Conservation (phyloP, 2,113 vertebrate genomes). For the Phylloscopus trochiloides region DNA sequence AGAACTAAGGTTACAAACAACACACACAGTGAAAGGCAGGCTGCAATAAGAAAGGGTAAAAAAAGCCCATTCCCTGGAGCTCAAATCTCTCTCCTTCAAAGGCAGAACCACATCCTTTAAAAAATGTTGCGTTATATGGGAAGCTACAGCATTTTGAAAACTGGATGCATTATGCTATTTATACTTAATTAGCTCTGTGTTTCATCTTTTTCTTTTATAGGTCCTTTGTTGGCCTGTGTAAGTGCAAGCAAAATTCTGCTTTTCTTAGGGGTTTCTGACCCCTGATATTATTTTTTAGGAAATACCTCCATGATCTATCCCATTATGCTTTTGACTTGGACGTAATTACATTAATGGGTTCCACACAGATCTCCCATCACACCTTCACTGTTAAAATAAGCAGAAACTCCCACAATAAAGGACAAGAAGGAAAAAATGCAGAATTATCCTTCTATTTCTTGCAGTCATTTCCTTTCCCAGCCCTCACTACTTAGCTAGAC, state of each 20-base stretch:
- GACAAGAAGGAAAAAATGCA: not conserved
- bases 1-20: conserved; percentile 14
- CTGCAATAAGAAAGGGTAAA: not conserved
- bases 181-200: not conserved
- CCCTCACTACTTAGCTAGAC: not conserved
- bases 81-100: not conserved
- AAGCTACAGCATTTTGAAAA: not conserved
- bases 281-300: not conserved
- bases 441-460: not conserved
- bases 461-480: not conserved
- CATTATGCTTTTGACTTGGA: not conserved
- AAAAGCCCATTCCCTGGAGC: not conserved
- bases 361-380: not conserved
- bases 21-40: not conserved
- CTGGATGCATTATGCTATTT: not conserved
- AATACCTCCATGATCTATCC: not conserved
- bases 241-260: not conserved
- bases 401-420: not conserved
- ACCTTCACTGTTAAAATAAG: not conserved
- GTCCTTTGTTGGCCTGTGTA: not conserved
- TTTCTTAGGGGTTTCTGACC: not conserved
- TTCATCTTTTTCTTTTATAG: not conserved
- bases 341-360: not conserved
- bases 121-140: not conserved
- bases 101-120: not conserved